Base-by-base conservation (phyloP, 2,888 invertebrate species). In the Chesias legatella region DNA sequence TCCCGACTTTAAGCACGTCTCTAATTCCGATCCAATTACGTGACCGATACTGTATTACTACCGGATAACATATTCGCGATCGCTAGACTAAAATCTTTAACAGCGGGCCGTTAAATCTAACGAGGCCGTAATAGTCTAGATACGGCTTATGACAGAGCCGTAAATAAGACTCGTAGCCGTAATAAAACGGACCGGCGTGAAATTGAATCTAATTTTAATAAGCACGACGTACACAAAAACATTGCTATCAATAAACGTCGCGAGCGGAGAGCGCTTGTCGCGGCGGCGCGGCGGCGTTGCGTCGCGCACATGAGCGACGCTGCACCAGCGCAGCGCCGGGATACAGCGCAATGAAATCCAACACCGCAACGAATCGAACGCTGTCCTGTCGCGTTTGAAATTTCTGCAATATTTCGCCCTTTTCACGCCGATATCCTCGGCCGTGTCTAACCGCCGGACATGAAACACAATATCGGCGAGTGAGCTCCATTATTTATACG, bases 401-500 rank as follows among this genome's bases (percentile, higher is more conserved):
- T 85, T 85, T 82, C 78, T 84, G 83, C 86, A 83, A 88, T 88
- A 86, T 85, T 85, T 86, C 75, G 86, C 83, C 82, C 83, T 86
- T 84, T 86, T 86, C 85, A 83, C 81, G 78, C 80, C 81, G 83
- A 84, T 84, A 86, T 79, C 82, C 76, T 57, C 72, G 71, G 73
- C 68, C 82, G 75, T 79, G 85, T 85, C 85, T 79, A 81, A 73
- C 77, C 77, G 78, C 75, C 75, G 80, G 84, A 86, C 85, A 76
- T 82, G 86, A 83, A 86, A 88, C 81, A 83, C 85, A 85, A 88
- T 86, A 88, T 84, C 78, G 67, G 63, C 68, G 67, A 75, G 75
- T 75, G 73, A 75, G 73, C 73, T 70, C 78, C 73, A 80, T 85
- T 81, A 85, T 81, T 88, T 85, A 85, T 79, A 79, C 65, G 69